Evolutionary conservation across 2,888 invertebrate genomes (phyloP).

Genomic region (Portevinia maculata): DNA sequence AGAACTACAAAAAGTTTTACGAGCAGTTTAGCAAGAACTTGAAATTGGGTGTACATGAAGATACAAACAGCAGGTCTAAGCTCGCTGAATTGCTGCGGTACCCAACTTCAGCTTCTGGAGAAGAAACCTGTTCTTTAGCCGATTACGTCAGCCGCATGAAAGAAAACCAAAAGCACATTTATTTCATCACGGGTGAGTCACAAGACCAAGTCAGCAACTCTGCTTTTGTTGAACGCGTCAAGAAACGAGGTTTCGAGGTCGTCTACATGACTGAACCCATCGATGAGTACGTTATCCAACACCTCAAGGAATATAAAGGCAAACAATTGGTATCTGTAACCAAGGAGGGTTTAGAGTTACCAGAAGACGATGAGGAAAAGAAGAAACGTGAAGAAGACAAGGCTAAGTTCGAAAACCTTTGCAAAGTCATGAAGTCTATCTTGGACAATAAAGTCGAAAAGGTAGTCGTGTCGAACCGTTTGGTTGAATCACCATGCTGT

Average conservation of each 20-base stretch:
- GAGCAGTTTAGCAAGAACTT: conserved; percentile 99
- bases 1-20: conserved; percentile 99
- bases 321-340: conserved; percentile 98
- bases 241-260: conserved; percentile 98
- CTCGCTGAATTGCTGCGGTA: conserved; percentile 94
- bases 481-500: conserved; percentile 99
- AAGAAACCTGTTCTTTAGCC: conserved; percentile 95
- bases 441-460: conserved; percentile 99
- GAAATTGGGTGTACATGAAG: conserved; percentile 99
- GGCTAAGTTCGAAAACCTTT: conserved; percentile 86
- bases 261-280: conserved; percentile 99
- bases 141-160: conserved; percentile 99
- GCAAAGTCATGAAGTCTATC: conserved; percentile 96
- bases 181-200: conserved; percentile 98
- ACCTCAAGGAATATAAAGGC: conserved; percentile 98
- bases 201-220: conserved; percentile 97
- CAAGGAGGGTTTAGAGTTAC: conserved; percentile 98
- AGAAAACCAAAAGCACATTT: conserved; percentile 98
- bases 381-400: conserved; percentile 96
- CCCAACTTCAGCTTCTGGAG: conserved; percentile 96
- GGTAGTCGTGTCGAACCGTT: conserved; percentile 96
- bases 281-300: conserved; percentile 99
- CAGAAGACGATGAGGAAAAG: conserved; percentile 98
- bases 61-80: conserved; percentile 96
- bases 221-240: conserved; percentile 98